Evolutionary conservation across 1,140 invertebrate species (phyloP).

Genomic region (Panagrolaimus sp.): DNA sequence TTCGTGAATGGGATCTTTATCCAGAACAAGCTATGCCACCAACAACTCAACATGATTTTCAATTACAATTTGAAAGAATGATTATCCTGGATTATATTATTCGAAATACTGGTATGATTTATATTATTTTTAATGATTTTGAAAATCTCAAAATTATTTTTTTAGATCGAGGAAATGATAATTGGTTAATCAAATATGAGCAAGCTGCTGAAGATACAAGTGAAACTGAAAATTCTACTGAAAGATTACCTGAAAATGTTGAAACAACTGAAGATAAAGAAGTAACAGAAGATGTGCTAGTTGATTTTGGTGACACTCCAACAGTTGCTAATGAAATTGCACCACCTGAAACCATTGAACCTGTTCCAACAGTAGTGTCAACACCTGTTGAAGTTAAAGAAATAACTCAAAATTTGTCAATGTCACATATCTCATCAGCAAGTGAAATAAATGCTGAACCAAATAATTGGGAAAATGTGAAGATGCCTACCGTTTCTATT

Average conservation of each 20-base stretch:
- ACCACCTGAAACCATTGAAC: background rate
- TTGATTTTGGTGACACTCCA: background rate
- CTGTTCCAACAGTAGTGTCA: background rate
- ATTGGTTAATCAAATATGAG: slow-evolving; percentile 94
- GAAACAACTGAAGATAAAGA: background rate
- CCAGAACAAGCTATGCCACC: slow-evolving; percentile 61
- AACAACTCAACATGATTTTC: slow-evolving; percentile 73
- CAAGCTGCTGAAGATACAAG: slow-evolving; percentile 60
- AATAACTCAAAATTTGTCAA: no score
- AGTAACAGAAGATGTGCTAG: slow-evolving; percentile 4
- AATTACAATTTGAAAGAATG: slow-evolving; percentile 87
- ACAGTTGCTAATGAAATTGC: background rate
- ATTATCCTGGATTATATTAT: slow-evolving; percentile 98
- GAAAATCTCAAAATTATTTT: slow-evolving; percentile 16
- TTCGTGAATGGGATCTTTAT: slow-evolving; percentile 77
- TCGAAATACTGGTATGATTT: slow-evolving; percentile 74
- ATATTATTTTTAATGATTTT: slow-evolving; percentile 1
- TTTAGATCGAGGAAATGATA: slow-evolving; percentile 91
- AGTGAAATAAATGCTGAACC: background rate
- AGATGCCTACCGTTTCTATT: slow-evolving; percentile 71
- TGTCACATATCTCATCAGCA: no score
- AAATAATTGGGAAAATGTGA: slow-evolving; percentile 17
- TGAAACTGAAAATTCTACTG: background rate
- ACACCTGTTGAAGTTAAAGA: no score
- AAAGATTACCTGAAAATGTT: slow-evolving; percentile 25